Base-by-base conservation (phyloP, 2,113 vertebrate genomes). In the Blennius ocellaris region DNA sequence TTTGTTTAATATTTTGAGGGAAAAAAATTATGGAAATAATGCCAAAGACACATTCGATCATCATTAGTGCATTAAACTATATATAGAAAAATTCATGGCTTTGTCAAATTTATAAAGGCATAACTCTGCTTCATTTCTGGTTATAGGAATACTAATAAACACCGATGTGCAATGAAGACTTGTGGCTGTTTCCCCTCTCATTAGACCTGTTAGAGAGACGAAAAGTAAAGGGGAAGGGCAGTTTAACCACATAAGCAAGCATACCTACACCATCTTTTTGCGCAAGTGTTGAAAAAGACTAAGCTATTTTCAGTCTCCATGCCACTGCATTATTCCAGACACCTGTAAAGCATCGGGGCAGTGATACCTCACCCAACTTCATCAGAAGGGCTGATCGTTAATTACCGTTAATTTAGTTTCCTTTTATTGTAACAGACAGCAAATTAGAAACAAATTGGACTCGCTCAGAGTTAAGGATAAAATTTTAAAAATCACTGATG, bases 91-190 rank as follows among this genome's bases (percentile, higher is more conserved):
- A 11, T 48, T 12, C 11, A 5, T 21, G 17, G 8, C n/a, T 47
- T 47, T 47, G 11, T 14, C 45, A 3, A 6, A 47, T 47, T n/a
- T 12, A 14, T 51, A 51, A 51, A 51, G 49, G 8, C 15, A 30
- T 30, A 30, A 30, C 21, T 30, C 21, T 30, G 21, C 21, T 30
- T n/a, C n/a, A n/a, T n/a, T n/a, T 30, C 21, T 52, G n/a, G 30
- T 43, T 41, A n/a, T 49, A 47, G 45, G 57, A 39, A 57, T 8
- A 10, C 44, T 2, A 36, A 57, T 40, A 57, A 49, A 69, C 38
- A 41, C 39, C 3, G 16, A 15, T 0, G 11, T 55, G 38, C 44
- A 40, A 11, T 45, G 1, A 47, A 39, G 44, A 39, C 9, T 15
- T 54, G 39, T 30, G 8, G 2, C 5, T 10, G 21, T 40, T 55